Evolutionary conservation across 2,888 invertebrate species (phyloP), one percentile per base, ranked within the genome.

Genomic region (Rosalia funebris): DNA sequence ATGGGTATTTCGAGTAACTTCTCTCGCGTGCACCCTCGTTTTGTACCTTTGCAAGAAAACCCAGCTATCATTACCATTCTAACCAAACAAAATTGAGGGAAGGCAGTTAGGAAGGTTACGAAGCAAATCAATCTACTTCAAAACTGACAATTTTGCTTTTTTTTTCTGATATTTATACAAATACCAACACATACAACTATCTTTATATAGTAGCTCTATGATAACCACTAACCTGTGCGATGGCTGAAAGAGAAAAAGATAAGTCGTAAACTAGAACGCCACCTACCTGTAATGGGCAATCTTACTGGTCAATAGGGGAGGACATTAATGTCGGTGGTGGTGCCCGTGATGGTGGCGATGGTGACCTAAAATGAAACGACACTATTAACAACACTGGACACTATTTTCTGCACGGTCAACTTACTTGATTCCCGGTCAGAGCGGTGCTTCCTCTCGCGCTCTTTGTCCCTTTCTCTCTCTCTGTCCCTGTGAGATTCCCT

Each of bases 221-320:
- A 45, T 56, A 50, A 54, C 54, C 69, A 72, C 72, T 72, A 72
- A 72, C 72, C 72, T 72, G 71, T 60, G 42, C 44, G 44, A 41
- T 53, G 32, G 54, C 71, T 71, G 71, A 66, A 71, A 71, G 60
- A 66, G 57, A 70, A 10, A 64, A n/a, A 62, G 53, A 46, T 67
- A 65, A 58, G 41, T 60, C 57, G 15, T 63, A 58, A 52, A 60
- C 56, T 62, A 65, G 66, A 70, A 65, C 63, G 72, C 71, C 75
- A 79, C 78, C 77, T 80, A 81, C 80, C 80, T 81, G 79, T 66
- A 60, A 53, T 65, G 73, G 69, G 68, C 61, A 73, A 75, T 77
- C 80, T 80, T 81, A 81, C 80, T 80, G 79, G 78, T 80, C 78
- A 76, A 76, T 42, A 12, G 53, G 31, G 44, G 25, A 41, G 11